Percentiles rank a stretch among this genome's conserved stretches.
Evolutionary conservation across 2,113 vertebrate genomes (phyloP).

Genomic region (Sinocyclocheilus grahami): DNA sequence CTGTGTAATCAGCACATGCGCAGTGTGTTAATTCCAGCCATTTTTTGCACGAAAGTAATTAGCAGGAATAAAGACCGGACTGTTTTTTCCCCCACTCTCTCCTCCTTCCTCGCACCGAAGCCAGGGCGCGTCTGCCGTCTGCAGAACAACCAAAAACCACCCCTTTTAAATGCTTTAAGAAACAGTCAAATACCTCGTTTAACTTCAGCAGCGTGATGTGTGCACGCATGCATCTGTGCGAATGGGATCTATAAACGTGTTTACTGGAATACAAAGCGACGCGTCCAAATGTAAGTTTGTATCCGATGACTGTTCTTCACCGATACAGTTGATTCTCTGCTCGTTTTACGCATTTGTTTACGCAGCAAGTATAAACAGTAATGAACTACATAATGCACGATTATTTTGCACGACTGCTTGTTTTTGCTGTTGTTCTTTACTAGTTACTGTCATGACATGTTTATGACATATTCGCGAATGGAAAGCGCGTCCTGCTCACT

Average conservation of each 20-base stretch:
- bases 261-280: constrained; percentile 85
- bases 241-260: constrained; percentile 88
- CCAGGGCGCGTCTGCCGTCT: constrained; percentile 77
- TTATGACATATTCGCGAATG: neutral
- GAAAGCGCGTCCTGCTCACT: constrained; percentile 58
- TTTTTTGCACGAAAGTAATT: constrained; percentile 99
- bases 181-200: constrained; percentile 72
- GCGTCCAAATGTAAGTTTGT: constrained; percentile 90
- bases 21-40: constrained; percentile 99
- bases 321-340: neutral
- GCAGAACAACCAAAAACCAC: constrained; percentile 82
- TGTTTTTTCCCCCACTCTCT: constrained; percentile 90
- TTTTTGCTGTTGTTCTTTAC: neutral
- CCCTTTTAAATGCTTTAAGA: constrained; percentile 83
- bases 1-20: constrained; percentile 99
- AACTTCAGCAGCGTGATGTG: constrained; percentile 79
- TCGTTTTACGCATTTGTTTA: neutral
- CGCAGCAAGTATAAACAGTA: too few relatives aligned
- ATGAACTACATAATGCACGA: neutral
- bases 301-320: constrained; percentile 59
- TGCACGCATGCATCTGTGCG: constrained; percentile 84
- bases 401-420: neutral
- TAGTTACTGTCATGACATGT: constrained; percentile 2
- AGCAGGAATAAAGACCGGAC: constrained; percentile 99
- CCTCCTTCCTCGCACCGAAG: constrained; percentile 82